phyloP scores from a whole-genome alignment of 1,140 invertebrate species.

The Megathymus violae region DNA sequence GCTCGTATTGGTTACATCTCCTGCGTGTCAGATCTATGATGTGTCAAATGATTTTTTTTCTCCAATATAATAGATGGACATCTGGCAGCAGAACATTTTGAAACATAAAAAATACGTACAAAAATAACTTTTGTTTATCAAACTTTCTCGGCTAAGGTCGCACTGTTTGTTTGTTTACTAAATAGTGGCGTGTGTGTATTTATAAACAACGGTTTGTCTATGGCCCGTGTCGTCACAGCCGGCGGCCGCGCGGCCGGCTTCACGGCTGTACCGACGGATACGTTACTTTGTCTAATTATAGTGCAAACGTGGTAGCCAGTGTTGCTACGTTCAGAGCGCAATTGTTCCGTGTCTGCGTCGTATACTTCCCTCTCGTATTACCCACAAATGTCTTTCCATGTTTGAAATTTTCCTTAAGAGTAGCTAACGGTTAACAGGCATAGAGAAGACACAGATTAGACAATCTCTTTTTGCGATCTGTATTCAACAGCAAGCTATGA shows the following conservation, averaged over 20 bases:
- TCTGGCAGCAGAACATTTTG: too few species aligned
- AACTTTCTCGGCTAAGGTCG: constrained; percentile 9
- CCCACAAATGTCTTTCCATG: neutral
- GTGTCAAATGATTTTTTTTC: too few species aligned
- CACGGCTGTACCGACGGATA: constrained; percentile 5
- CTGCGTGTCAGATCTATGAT: too few species aligned
- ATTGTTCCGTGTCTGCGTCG: neutral
- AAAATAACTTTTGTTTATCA: neutral
- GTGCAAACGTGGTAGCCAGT: constrained; percentile 6
- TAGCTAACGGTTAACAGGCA: too few species aligned
- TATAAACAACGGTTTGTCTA: constrained; percentile 12
- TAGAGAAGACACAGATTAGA: too few species aligned
- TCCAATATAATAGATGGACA: too few species aligned
- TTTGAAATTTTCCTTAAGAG: too few species aligned
- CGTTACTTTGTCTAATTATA: constrained; percentile 11
- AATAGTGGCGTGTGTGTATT: constrained; percentile 4
- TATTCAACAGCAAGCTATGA: too few species aligned
- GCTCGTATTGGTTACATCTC: too few species aligned
- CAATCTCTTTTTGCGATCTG: too few species aligned
- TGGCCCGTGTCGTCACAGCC: neutral
- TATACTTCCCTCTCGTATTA: constrained; percentile 1
- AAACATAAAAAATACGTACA: too few species aligned
- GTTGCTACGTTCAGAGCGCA: constrained; percentile 10
- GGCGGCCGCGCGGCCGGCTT: neutral
- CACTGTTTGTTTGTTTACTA: constrained; percentile 4